Percentiles rank a stretch among this genome's conserved stretches.
Evolutionary conservation across 2,888 invertebrate genomes (phyloP).

Genomic region (Tillus elongatus): DNA sequence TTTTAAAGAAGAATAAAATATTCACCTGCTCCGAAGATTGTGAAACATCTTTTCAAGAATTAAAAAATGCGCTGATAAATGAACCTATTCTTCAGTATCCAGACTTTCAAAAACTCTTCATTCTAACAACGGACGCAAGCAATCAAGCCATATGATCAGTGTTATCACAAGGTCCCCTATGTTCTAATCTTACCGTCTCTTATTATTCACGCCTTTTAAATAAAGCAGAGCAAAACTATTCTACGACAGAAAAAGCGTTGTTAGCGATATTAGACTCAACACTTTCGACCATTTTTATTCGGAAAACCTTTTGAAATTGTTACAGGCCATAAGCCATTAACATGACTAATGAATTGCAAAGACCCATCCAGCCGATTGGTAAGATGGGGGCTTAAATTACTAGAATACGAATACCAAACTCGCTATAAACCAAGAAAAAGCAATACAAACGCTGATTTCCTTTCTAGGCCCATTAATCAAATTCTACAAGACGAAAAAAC

Average conservation of each 20-base stretch:
- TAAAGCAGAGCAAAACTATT: slow-evolving; percentile 28
- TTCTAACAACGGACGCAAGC: slow-evolving; percentile 27
- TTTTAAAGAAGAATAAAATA: slow-evolving; percentile 14
- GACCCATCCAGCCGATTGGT: slow-evolving; percentile 27
- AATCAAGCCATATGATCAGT: slow-evolving; percentile 27
- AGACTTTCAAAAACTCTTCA: slow-evolving; percentile 21
- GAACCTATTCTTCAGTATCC: slow-evolving; percentile 1
- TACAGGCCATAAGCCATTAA: slow-evolving; percentile 30
- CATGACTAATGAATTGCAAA: slow-evolving; percentile 28
- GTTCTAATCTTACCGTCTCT: slow-evolving; percentile 27
- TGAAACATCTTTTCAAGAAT: slow-evolving; percentile 13
- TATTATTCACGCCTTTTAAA: slow-evolving; percentile 28
- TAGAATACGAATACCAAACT: slow-evolving; percentile 32
- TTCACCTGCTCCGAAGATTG: slow-evolving; percentile 15
- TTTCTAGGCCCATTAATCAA: neutral
- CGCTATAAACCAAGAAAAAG: slow-evolving; percentile 27
- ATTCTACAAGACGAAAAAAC: slow-evolving; percentile 16
- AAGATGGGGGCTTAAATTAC: slow-evolving; percentile 28
- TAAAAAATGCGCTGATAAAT: neutral
- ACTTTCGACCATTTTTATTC: slow-evolving; percentile 30
- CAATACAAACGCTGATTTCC: slow-evolving; percentile 30
- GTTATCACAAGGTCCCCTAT: slow-evolving; percentile 23
- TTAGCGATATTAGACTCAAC: slow-evolving; percentile 28
- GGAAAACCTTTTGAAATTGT: slow-evolving; percentile 29
- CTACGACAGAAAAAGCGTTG: slow-evolving; percentile 29